Evolutionary conservation across 2,888 invertebrate genomes (phyloP).

Genomic region (Polydrusus pterygomalis): DNA sequence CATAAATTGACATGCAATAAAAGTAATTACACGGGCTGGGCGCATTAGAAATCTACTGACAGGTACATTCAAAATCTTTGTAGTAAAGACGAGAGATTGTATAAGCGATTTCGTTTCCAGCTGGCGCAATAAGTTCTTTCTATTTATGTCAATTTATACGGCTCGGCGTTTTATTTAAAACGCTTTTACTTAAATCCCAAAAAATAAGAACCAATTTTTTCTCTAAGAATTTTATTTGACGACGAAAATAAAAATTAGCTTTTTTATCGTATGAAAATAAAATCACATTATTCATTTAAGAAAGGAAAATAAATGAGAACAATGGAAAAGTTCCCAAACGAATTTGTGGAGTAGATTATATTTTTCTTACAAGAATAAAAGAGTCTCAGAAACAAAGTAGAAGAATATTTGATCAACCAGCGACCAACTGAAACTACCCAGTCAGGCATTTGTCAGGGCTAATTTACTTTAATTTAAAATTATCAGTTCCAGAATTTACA

Average conservation of each 20-base stretch:
- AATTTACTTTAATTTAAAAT: conserved; percentile 15
- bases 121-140: too few relatives aligned
- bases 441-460: conserved; percentile 27
- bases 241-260: conserved; percentile 12
- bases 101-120: too few relatives aligned
- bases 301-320: conserved; percentile 32
- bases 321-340: conserved; percentile 34
- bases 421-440: conserved; percentile 33
- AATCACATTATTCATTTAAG: conserved; percentile 33
- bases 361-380: conserved; percentile 40
- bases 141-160: too few relatives aligned
- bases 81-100: too few relatives aligned
- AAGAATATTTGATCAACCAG: conserved; percentile 42
- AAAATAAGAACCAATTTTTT: not conserved
- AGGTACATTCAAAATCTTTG: too few relatives aligned
- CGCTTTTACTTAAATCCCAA: not conserved
- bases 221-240: not conserved
- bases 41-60: too few relatives aligned
- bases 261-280: conserved; percentile 20
- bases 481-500: not conserved
- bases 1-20: too few relatives aligned
- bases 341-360: conserved; percentile 34
- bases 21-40: too few relatives aligned
- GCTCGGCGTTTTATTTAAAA: not conserved
- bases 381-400: conserved; percentile 34